Evolutionary conservation across 2,888 invertebrate species (phyloP).

Genomic region (Serripes groenlandicus): DNA sequence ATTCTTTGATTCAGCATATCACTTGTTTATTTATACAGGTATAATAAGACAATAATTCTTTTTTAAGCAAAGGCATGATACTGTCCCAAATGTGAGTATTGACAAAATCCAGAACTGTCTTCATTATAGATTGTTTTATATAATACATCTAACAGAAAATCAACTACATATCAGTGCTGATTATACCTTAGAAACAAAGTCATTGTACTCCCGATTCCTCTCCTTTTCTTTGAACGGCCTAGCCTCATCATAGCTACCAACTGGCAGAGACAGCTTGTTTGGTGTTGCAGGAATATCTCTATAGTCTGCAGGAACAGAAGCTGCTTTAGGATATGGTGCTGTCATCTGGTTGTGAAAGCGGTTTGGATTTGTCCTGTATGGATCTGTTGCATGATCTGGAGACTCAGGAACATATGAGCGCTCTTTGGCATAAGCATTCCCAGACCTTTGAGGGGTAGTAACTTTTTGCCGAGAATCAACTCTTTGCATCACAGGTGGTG

Average conservation of each 20-base stretch:
- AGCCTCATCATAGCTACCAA: slow-evolving; percentile 64
- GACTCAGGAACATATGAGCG: slow-evolving; percentile 5
- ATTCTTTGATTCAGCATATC: no score
- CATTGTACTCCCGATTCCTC: slow-evolving; percentile 70
- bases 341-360: slow-evolving; percentile 47
- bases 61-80: no score
- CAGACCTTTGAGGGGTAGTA: neutral
- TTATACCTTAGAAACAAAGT: slow-evolving; percentile 58
- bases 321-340: slow-evolving; percentile 43
- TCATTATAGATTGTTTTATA: no score
- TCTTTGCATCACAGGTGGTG: neutral
- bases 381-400: neutral
- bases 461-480: neutral
- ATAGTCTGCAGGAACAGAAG: neutral
- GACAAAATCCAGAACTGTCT: no score
- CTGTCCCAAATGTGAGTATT: no score
- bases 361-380: slow-evolving; percentile 32
- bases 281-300: slow-evolving; percentile 35
- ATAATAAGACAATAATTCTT: no score
- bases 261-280: slow-evolving; percentile 51
- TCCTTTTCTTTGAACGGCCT: slow-evolving; percentile 58
- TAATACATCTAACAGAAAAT: no score
- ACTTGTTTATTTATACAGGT: no score
- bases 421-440: no score
- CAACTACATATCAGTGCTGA: no score